Evolutionary conservation across 2,888 invertebrate genomes (phyloP).

Genomic region (Melanophora roralis): DNA sequence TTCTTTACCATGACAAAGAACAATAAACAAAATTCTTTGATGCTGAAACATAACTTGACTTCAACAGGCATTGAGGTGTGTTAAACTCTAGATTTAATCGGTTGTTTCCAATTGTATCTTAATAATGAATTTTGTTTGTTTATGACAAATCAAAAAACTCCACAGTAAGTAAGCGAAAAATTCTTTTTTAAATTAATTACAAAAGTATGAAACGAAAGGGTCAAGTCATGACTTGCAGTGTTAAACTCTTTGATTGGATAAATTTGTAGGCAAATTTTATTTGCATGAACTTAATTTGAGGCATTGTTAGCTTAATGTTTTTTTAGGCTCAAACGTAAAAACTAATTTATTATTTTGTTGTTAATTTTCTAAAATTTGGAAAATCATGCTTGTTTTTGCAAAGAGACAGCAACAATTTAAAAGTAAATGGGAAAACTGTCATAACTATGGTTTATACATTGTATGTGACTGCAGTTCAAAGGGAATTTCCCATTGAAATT

Average conservation of each 20-base stretch:
- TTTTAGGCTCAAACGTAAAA: not conserved
- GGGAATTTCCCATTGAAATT: too few relatives aligned
- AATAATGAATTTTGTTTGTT: not conserved
- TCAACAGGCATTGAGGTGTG: slow-evolving; percentile 46
- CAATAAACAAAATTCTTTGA: slow-evolving; percentile 15
- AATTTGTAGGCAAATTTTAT: not conserved
- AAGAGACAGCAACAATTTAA: too few relatives aligned
- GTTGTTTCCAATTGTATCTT: not conserved
- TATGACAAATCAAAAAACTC: slow-evolving; percentile 1
- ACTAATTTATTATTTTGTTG: not conserved
- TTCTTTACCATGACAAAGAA: slow-evolving; percentile 42
- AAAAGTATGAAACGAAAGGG: slow-evolving; percentile 8
- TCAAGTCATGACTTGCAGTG: slow-evolving; percentile 33
- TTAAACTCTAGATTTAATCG: not conserved
- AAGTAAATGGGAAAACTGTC: not conserved
- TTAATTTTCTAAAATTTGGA: too few relatives aligned
- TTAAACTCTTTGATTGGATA: slow-evolving; percentile 11
- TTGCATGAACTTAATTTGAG: not conserved
- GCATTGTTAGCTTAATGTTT: slow-evolving; percentile 8
- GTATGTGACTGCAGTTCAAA: too few relatives aligned
- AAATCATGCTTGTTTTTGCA: too few relatives aligned
- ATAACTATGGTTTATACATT: not conserved
- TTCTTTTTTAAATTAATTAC: slow-evolving; percentile 22
- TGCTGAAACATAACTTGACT: slow-evolving; percentile 20
- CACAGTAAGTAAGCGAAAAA: not conserved